Percentiles rank a stretch among this genome's conserved stretches.
These are phyloP conservation scores for Willowsia nigromaculata DNA, from an alignment of 2,888 invertebrate species.

Conservation along the genomic window DNA sequence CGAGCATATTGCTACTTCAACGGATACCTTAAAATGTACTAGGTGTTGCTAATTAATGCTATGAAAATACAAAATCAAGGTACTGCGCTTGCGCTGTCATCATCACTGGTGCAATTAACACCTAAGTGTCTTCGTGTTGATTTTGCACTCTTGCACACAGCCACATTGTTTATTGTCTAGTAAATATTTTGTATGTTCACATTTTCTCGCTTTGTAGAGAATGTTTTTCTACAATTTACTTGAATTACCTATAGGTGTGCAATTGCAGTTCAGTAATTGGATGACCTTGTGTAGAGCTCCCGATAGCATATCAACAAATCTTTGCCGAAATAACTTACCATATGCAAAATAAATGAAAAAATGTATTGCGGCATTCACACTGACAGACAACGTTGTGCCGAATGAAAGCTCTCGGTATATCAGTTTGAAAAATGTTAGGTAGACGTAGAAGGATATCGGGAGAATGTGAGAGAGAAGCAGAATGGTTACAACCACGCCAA, in stretches of 20 bases:
- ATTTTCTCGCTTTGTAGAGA: too few relatives aligned
- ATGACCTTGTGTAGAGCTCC: background rate
- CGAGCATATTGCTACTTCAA: background rate
- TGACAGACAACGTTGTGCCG: slow-evolving; percentile 42
- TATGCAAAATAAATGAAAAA: slow-evolving; percentile 33
- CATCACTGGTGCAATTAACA: background rate
- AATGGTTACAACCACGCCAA: background rate
- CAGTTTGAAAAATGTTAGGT: slow-evolving; percentile 19
- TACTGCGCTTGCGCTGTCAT: background rate
- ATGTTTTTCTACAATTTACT: too few relatives aligned
- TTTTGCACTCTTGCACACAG: background rate
- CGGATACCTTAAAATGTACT: too few relatives aligned
- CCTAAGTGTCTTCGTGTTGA: background rate
- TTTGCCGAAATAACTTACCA: background rate
- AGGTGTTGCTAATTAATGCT: too few relatives aligned
- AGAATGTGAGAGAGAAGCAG: slow-evolving; percentile 32
- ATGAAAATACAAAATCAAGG: background rate
- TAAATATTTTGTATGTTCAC: background rate
- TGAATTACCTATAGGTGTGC: too few relatives aligned
- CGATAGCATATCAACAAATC: slow-evolving; percentile 13
- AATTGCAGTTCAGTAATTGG: too few relatives aligned
- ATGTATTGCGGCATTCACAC: slow-evolving; percentile 10
- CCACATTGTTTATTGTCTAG: too few relatives aligned
- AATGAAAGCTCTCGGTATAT: slow-evolving; percentile 45
- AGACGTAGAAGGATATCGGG: slow-evolving; percentile 18